phyloP scores from a whole-genome alignment of 2,113 vertebrate genomes.

The Ranitomeya imitator region DNA sequence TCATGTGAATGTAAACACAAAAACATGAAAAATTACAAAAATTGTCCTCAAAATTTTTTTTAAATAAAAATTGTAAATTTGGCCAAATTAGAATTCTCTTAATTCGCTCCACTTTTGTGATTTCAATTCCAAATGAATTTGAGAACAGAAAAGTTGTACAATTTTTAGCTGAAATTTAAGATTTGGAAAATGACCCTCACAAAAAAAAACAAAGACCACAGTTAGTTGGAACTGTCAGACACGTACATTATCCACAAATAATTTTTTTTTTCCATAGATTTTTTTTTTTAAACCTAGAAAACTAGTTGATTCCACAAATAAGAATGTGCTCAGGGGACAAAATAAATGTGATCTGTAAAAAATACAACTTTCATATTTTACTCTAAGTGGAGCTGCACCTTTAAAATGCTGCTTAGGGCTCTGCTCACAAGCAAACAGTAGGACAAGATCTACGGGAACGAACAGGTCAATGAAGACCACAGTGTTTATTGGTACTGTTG shows the following conservation, averaged over 20 bases:
- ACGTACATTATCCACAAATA: conserved; percentile 33
- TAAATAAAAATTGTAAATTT: background rate
- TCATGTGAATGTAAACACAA: background rate
- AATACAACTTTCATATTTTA: conserved; percentile 17
- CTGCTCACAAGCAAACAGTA: conserved; percentile 42
- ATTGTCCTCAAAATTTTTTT: background rate
- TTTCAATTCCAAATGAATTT: background rate
- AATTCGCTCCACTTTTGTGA: conserved; percentile 18
- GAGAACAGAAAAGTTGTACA: background rate
- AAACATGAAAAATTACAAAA: background rate
- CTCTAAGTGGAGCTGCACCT: conserved; percentile 53
- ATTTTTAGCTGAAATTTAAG: background rate
- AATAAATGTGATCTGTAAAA: conserved; percentile 41
- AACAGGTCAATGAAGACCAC: conserved; percentile 40
- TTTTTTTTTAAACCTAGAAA: conserved; percentile 43
- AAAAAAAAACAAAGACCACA: conserved; percentile 38
- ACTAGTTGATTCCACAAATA: conserved; percentile 45
- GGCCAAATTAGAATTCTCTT: background rate
- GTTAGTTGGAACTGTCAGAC: conserved; percentile 36
- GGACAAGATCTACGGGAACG: conserved; percentile 31
- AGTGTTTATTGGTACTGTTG: background rate
- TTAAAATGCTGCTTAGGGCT: conserved; percentile 47
- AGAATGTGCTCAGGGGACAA: conserved; percentile 45
- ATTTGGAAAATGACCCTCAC: conserved; percentile 20
- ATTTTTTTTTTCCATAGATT: conserved; percentile 34